Conservation (phyloP, 2,113 vertebrate genomes). For the Colaptes auratus region DNA sequence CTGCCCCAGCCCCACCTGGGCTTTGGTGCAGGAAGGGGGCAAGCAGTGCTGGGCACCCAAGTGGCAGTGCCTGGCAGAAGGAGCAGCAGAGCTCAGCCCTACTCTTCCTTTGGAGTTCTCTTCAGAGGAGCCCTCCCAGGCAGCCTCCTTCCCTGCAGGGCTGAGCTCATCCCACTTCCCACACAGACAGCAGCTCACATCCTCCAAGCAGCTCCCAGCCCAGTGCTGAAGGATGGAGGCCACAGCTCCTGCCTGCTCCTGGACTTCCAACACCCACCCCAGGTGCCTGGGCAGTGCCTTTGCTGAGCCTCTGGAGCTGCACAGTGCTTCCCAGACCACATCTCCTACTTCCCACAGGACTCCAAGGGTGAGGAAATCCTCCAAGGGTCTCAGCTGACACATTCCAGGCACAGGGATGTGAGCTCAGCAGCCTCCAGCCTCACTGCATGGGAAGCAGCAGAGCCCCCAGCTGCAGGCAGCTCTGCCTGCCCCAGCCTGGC, state of each 20-base stretch:
- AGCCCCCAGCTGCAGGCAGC: not conserved
- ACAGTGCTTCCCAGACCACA: not conserved
- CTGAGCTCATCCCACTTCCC: not conserved
- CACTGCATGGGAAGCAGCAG: not conserved
- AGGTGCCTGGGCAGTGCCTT: fast-evolving
- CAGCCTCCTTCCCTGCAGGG: not conserved
- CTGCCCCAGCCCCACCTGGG: not conserved
- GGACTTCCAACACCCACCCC: not conserved
- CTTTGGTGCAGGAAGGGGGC: not conserved
- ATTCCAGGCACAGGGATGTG: not conserved
- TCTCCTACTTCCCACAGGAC: not conserved
- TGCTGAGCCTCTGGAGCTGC: not conserved
- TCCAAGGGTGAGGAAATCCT: slow-evolving; percentile 18
- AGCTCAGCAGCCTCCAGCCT: not conserved
- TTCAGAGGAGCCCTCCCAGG: not conserved
- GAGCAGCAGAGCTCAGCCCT: not conserved
- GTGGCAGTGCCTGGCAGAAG: not conserved
- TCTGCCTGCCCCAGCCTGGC: too few species aligned
- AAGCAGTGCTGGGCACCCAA: not conserved
- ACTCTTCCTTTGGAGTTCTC: not conserved
- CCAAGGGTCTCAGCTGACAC: not conserved
- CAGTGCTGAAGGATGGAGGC: not conserved
- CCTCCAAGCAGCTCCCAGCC: not conserved
- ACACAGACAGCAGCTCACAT: not conserved
- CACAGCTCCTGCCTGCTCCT: not conserved